Evolutionary conservation across 2,888 invertebrate genomes (phyloP).

Genomic region (Synergus japonicus): DNA sequence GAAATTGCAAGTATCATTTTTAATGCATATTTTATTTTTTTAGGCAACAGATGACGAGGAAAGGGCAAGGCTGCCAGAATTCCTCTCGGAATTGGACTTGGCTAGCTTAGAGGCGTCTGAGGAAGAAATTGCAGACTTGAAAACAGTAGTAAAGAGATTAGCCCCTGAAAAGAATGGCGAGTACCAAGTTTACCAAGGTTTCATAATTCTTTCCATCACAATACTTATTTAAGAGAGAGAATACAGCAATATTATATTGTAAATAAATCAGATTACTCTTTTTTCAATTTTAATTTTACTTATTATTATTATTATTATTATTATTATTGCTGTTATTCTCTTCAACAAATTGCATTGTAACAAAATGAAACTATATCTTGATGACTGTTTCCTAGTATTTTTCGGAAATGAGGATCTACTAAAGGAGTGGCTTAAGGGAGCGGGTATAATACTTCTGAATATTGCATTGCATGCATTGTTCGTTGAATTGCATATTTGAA

Average conservation of each 20-base stretch:
- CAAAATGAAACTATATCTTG: constrained; percentile 34
- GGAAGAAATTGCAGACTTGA: constrained; percentile 71
- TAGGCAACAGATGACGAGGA: constrained; percentile 60
- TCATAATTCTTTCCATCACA: constrained; percentile 15
- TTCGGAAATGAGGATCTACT: constrained; percentile 75
- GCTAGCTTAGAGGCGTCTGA: constrained; percentile 69
- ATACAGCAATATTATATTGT: neutral
- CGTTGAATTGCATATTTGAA: neutral
- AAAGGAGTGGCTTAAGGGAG: constrained; percentile 74
- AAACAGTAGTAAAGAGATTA: constrained; percentile 72
- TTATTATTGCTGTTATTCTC: constrained; percentile 46
- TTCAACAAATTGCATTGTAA: neutral
- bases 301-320: too few species aligned
- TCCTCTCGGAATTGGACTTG: constrained; percentile 71
- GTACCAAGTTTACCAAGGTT: constrained; percentile 76
- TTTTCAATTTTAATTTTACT: too few species aligned
- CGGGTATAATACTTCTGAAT: constrained; percentile 62
- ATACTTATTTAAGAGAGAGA: neutral
- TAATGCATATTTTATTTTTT: constrained; percentile 40
- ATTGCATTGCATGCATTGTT: constrained; percentile 33
- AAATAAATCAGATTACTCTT: neutral
- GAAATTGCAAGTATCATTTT: neutral
- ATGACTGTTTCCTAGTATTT: constrained; percentile 65
- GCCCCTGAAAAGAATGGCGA: constrained; percentile 76
- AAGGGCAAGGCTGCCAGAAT: constrained; percentile 68